These are phyloP conservation scores for Bombus picipes DNA, from an alignment of 1,140 invertebrate genomes.

Conservation along the genomic window DNA sequence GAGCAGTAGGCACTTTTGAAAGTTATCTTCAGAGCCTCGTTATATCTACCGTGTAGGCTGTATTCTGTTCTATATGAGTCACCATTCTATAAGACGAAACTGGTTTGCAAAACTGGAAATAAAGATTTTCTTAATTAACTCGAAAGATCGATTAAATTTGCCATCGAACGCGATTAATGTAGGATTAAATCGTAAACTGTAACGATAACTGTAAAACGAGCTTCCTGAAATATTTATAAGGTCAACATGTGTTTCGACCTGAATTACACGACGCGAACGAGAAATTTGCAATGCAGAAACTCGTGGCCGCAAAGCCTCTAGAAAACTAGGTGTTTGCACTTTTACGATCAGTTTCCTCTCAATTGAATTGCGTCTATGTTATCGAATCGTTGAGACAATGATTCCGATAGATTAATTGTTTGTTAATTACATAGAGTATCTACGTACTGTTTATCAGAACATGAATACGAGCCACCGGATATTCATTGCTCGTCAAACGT, in stretches of 20 bases:
- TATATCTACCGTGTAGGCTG: background rate
- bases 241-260: background rate
- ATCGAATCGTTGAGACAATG: background rate
- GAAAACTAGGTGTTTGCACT: slow-evolving; percentile 3
- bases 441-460: too few species aligned
- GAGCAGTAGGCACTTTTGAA: background rate
- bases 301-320: background rate
- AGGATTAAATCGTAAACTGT: background rate
- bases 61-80: too few species aligned
- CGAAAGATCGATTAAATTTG: background rate
- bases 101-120: background rate
- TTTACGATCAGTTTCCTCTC: background rate
- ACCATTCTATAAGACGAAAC: too few species aligned
- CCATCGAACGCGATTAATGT: background rate
- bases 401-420: background rate
- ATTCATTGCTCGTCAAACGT: background rate
- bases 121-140: background rate
- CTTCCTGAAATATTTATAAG: slow-evolving; percentile 6
- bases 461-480: background rate
- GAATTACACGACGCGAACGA: background rate
- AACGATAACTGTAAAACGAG: background rate
- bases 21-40: background rate
- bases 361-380: background rate
- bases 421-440: background rate
- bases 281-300: slow-evolving; percentile 5